These are phyloP conservation scores for Diploptera punctata DNA, from an alignment of 2,888 invertebrate genomes.

Conservation along the genomic window DNA sequence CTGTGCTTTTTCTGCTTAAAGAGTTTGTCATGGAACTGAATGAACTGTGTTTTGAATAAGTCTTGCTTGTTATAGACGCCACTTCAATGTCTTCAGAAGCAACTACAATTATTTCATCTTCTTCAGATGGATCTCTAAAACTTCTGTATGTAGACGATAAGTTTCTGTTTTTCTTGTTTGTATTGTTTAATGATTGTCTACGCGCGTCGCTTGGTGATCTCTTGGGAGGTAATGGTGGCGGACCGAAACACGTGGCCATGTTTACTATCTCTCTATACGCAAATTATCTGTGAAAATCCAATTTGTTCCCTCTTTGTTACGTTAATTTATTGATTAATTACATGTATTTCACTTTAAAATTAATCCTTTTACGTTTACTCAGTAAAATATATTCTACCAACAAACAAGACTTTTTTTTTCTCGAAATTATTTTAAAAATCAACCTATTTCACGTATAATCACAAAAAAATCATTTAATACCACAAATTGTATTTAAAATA, in stretches of 20 bases:
- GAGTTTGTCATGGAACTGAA: conserved; percentile 49
- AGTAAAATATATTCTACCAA: no score
- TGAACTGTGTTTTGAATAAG: conserved; percentile 40
- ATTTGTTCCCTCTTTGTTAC: no score
- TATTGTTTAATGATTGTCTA: not conserved
- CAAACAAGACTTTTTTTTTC: no score
- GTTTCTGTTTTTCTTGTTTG: not conserved
- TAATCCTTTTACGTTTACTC: no score
- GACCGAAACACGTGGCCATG: conserved; percentile 65
- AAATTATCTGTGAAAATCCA: no score
- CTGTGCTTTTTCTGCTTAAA: conserved; percentile 44
- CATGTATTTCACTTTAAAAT: no score
- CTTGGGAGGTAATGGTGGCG: conserved; percentile 64
- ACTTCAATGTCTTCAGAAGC: conserved; percentile 50
- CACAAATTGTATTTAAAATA: no score
- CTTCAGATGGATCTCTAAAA: conserved; percentile 63
- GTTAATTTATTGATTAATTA: no score
- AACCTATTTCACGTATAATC: no score
- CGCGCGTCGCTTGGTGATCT: not conserved
- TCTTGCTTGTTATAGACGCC: conserved; percentile 51
- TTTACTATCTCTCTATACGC: no score
- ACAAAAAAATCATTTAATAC: no score
- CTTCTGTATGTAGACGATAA: conserved; percentile 64
- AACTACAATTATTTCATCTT: conserved; percentile 52
- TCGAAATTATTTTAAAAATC: no score